Base-by-base conservation (phyloP, 35 echinoderm and acorn worm genomes). In the Apostichopus californicus region DNA sequence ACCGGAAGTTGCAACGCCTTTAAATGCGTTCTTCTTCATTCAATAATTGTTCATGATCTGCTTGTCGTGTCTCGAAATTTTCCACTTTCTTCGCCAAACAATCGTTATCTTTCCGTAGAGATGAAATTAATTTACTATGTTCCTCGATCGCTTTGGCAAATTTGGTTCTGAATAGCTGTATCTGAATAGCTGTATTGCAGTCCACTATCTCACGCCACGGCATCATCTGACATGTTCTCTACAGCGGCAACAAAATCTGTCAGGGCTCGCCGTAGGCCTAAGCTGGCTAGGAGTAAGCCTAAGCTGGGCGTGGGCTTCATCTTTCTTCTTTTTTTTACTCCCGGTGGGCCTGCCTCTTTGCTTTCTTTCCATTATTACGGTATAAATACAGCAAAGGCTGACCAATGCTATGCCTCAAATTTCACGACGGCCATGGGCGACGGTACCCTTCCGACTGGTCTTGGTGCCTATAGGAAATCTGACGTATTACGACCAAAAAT, bases 71-170 rank as follows among this genome's bases (percentile, higher is more conserved):
- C 13, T 46, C 78, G 4, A 46, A 28, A 28, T 28, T 28, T 28
- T 28, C 52, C 9, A 81, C 78, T 81, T 81, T 81, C 52, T 81
- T 13, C 14, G 1, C 9, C 14, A 81, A 81, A 14, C 79, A 9
- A 5, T 81, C 79, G 15, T 81, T 81, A 28, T 81, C 78, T 53
- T 81, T 81, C 24, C 79, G 28, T 15, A 81, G 46, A 13, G 79
- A 81, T 34, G 79, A 81, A 46, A 81, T 81, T 28, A 81, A 28
- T 28, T 81, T 81, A 12, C 26, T 81, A 5, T 46, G 78, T 13
- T 81, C 78, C 13, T 81, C 78, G 53, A 81, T 81, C 6, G 78
- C 78, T 46, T 80, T 6, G 5, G 23, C 78, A 80, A 80, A 80
- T 80, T 80, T 26, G n/a, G 25, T 78, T 78, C 20, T 78, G 77